Evolutionary conservation across 2,797 vertebrate genomes (phyloP).

Genomic region (Siniperca undulata): DNA sequence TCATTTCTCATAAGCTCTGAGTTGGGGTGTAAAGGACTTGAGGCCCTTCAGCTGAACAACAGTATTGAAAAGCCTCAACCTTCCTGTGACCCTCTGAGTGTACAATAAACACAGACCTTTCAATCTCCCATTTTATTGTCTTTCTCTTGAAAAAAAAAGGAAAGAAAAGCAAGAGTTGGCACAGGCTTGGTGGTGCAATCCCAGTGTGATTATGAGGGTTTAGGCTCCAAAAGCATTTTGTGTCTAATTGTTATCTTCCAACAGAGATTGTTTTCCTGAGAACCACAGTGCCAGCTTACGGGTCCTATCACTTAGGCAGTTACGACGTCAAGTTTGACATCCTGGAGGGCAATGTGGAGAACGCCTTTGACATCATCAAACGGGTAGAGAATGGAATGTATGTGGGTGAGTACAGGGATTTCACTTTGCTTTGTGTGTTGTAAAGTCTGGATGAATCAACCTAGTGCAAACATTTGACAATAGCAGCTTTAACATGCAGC

Average conservation of each 20-base stretch:
- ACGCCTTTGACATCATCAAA: slow-evolving; percentile 95
- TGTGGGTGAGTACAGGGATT: slow-evolving; percentile 90
- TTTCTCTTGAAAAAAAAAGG: slow-evolving; percentile 36
- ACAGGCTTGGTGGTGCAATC: slow-evolving; percentile 25
- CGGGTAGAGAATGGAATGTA: slow-evolving; percentile 91
- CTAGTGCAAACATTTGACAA: slow-evolving; percentile 57
- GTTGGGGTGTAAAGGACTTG: slow-evolving; percentile 64
- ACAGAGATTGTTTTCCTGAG: slow-evolving; percentile 98
- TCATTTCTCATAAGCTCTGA: slow-evolving; percentile 73
- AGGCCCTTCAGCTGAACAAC: slow-evolving; percentile 60
- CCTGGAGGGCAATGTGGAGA: slow-evolving; percentile 92
- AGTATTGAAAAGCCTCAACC: slow-evolving; percentile 61
- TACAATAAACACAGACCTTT: slow-evolving; percentile 63
- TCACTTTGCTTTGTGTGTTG: slow-evolving; percentile 26
- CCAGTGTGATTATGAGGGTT: slow-evolving; percentile 54
- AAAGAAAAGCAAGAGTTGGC: slow-evolving; percentile 39
- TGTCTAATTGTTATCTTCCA: slow-evolving; percentile 67
- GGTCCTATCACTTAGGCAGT: slow-evolving; percentile 80
- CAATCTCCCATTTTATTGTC: slow-evolving; percentile 61
- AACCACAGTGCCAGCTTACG: slow-evolving; percentile 89
- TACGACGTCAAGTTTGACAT: slow-evolving; percentile 95
- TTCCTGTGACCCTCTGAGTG: slow-evolving; percentile 61
- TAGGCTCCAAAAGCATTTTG: slow-evolving; percentile 39
- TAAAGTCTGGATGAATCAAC: slow-evolving; percentile 39
- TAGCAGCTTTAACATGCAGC: slow-evolving; percentile 51